These are phyloP conservation scores for Acromyrmex charruanus DNA, from an alignment of 1,140 invertebrate species.

Conservation along the genomic window DNA sequence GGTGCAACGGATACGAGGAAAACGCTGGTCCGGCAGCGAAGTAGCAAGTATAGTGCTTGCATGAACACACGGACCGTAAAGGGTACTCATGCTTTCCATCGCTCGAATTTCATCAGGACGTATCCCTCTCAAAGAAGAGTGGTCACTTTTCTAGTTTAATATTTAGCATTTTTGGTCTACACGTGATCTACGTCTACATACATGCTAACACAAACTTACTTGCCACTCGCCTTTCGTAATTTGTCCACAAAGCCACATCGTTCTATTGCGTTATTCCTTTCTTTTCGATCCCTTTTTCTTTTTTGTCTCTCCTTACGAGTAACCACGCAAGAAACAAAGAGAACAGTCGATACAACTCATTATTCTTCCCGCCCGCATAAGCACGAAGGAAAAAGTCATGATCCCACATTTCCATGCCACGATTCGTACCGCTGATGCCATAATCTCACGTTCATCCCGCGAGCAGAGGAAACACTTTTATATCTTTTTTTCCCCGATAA, in stretches of 20 bases:
- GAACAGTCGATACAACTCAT: conserved; percentile 12
- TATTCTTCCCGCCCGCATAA: conserved; percentile 47
- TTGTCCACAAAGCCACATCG: not conserved
- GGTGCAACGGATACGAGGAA: not conserved
- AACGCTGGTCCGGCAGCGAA: not conserved
- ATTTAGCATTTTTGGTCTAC: conserved; percentile 39
- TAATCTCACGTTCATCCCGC: not conserved
- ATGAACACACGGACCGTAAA: not conserved
- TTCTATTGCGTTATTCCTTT: too few species aligned
- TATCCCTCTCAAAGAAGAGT: conserved; percentile 52
- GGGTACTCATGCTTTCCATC: conserved; percentile 45
- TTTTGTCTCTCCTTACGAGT: not conserved
- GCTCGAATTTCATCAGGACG: conserved; percentile 66
- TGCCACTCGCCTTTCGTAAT: conserved; percentile 20
- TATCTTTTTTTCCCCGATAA: conserved; percentile 17
- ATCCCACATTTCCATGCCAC: conserved; percentile 28
- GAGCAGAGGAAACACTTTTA: too few species aligned
- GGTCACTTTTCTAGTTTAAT: conserved; percentile 63
- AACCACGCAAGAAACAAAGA: not conserved
- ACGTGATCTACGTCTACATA: not conserved
- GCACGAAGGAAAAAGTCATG: conserved; percentile 31
- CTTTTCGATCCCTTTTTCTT: not conserved
- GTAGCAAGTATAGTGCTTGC: too few species aligned
- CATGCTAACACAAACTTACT: conserved; percentile 12
- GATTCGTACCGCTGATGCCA: not conserved